These are phyloP conservation scores for Leptinotarsa juncta DNA, from an alignment of 2,888 invertebrate genomes.

Conservation along the genomic window DNA sequence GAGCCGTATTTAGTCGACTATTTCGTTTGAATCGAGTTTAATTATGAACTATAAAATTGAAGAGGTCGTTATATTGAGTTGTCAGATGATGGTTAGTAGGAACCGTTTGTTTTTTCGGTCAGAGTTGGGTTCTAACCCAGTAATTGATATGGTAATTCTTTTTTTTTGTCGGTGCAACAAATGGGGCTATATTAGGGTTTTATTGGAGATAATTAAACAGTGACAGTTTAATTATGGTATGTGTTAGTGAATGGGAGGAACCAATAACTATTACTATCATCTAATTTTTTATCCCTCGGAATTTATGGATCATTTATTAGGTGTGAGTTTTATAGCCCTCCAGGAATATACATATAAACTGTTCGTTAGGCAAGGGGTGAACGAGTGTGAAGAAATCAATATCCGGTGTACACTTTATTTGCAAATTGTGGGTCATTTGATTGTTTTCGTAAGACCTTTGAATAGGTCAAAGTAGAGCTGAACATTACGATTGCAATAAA, in stretches of 20 bases:
- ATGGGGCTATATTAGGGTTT: background rate
- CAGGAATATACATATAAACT: too few relatives aligned
- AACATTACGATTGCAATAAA: too few relatives aligned
- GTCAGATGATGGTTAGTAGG: background rate
- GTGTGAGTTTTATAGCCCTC: too few relatives aligned
- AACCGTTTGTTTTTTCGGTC: background rate
- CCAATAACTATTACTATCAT: background rate
- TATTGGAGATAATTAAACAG: background rate
- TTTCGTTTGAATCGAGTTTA: conserved; percentile 26
- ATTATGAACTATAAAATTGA: conserved; percentile 23
- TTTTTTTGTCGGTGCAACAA: conserved; percentile 3
- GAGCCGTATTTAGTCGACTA: conserved; percentile 19
- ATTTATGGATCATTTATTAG: too few relatives aligned
- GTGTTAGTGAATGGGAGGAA: background rate
- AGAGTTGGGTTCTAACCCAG: background rate
- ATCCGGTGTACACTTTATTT: too few relatives aligned
- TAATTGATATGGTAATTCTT: conserved; percentile 7
- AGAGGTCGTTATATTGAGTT: background rate
- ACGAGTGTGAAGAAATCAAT: too few relatives aligned
- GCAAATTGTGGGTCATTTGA: too few relatives aligned
- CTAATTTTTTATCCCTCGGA: too few relatives aligned
- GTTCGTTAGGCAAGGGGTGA: too few relatives aligned
- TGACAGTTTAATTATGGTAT: background rate
- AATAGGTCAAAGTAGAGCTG: too few relatives aligned
- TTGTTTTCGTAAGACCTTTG: too few relatives aligned